phyloP scores from a whole-genome alignment of 1,140 invertebrate species.

The Pogonomyrmex barbatus region DNA sequence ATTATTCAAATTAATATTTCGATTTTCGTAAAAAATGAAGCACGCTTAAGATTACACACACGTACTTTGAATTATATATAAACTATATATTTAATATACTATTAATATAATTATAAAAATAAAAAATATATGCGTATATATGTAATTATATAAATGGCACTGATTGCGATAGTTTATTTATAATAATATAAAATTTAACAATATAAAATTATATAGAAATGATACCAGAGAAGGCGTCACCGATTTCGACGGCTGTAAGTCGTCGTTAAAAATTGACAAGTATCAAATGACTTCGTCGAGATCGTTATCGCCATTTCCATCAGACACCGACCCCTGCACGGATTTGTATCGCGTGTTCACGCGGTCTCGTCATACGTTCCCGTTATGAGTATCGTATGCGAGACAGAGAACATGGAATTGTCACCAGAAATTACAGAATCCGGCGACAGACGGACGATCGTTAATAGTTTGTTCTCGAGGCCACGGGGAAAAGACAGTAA shows the following conservation, averaged over 20 bases:
- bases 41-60: no score
- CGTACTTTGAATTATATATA: no score
- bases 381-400: conserved; percentile 45
- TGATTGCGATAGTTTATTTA: background rate
- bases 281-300: conserved; percentile 32
- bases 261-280: conserved; percentile 43
- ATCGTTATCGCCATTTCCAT: conserved; percentile 29
- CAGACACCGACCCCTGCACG: conserved; percentile 49
- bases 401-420: conserved; percentile 60
- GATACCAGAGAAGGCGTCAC: background rate
- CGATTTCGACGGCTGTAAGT: background rate
- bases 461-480: conserved; percentile 73
- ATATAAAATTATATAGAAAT: background rate
- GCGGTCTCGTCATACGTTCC: conserved; percentile 8
- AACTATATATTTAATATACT: no score
- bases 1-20: background rate
- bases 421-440: conserved; percentile 73
- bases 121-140: no score
- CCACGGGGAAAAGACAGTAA: conserved; percentile 60
- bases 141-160: background rate
- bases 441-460: conserved; percentile 60
- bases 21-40: background rate
- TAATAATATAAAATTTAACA: background rate
- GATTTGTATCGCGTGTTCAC: conserved; percentile 53
- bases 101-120: no score